Evolutionary conservation across 2,888 invertebrate genomes (phyloP).

Genomic region (Melikaiella ostensackeni): DNA sequence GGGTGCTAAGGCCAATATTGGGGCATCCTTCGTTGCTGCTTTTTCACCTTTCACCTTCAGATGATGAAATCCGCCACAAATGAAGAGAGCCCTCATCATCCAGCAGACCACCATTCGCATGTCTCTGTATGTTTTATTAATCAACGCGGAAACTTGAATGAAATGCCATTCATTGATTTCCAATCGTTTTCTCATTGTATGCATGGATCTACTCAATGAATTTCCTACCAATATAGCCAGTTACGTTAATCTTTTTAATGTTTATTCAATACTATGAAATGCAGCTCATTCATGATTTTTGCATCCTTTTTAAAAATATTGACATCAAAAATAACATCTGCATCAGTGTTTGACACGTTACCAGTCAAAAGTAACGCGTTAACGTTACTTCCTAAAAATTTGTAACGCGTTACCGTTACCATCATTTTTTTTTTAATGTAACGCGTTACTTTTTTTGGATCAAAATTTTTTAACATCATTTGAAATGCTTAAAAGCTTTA

Average conservation of each 20-base stretch:
- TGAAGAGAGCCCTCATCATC: slow-evolving; percentile 87
- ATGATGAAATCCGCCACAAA: slow-evolving; percentile 89
- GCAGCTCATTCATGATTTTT: neutral
- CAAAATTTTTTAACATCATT: no score
- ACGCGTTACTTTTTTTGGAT: no score
- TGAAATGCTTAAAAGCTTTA: no score
- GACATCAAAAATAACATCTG: neutral
- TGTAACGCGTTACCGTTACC: no score
- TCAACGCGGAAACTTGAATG: slow-evolving; percentile 26
- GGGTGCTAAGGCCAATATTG: slow-evolving; percentile 91
- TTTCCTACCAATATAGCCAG: neutral
- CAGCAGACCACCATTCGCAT: slow-evolving; percentile 83
- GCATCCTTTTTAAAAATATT: neutral
- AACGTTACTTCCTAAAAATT: no score
- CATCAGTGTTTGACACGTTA: no score
- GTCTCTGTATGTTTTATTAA: slow-evolving; percentile 77
- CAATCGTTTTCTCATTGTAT: slow-evolving; percentile 31
- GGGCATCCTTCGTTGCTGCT: slow-evolving; percentile 84
- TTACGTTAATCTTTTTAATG: neutral
- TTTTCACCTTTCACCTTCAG: slow-evolving; percentile 86
- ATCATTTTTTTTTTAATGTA: no score
- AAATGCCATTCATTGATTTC: slow-evolving; percentile 6
- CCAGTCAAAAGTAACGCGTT: no score
- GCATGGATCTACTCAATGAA: slow-evolving; percentile 6
- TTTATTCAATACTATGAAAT: neutral